Evolutionary conservation across 2,797 vertebrate species (phyloP).

Genomic region (Gymnothorax reevesii): DNA sequence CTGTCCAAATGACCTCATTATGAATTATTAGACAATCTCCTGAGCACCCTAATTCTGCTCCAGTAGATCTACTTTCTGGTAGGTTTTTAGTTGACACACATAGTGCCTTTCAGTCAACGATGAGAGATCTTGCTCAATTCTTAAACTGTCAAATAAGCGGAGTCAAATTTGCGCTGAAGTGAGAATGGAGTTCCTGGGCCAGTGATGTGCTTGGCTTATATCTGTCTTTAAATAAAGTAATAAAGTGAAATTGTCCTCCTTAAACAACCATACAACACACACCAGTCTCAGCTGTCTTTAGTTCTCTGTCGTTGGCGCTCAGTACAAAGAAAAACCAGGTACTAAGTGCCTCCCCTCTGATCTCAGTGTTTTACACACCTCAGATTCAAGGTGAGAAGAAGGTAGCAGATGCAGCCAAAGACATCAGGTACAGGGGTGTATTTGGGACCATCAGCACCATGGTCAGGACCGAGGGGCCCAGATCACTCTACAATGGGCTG

Average conservation of each 20-base stretch:
- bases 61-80: neutral
- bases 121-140: neutral
- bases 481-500: constrained; percentile 81
- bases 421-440: constrained; percentile 79
- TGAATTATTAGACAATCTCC: neutral
- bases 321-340: neutral
- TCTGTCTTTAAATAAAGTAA: neutral
- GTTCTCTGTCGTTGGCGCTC: neutral
- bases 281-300: neutral
- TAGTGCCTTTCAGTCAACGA: no score
- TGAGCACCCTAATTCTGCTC: neutral
- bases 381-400: constrained; percentile 84
- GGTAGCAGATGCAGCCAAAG: constrained; percentile 42
- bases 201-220: neutral
- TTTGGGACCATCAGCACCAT: constrained; percentile 84
- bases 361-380: constrained; percentile 4
- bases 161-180: neutral
- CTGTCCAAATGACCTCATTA: no score
- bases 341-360: neutral
- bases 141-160: neutral
- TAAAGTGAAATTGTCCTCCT: neutral
- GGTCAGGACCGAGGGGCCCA: constrained; percentile 78
- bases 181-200: neutral
- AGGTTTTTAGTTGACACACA: neutral
- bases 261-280: neutral